Conservation (phyloP, 2,797 vertebrate genomes). For the Peromyscus melanophrys region DNA sequence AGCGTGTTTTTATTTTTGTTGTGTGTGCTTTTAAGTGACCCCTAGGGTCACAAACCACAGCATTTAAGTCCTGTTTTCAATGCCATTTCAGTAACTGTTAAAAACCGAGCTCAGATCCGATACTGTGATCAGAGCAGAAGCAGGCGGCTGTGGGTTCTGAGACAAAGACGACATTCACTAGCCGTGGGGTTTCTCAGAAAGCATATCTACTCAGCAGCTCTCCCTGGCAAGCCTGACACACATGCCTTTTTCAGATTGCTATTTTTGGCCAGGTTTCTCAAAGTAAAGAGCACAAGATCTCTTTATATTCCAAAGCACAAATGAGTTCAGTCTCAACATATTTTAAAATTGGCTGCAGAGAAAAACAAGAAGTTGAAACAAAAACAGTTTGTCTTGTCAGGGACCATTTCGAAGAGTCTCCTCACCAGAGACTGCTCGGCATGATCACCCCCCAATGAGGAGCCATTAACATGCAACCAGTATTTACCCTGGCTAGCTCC, state of each 20-base stretch:
- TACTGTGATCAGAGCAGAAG: slow-evolving; percentile 66
- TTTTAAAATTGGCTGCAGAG: slow-evolving; percentile 71
- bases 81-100: slow-evolving; percentile 78
- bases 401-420: slow-evolving; percentile 69
- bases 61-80: slow-evolving; percentile 60
- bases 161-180: slow-evolving; percentile 80
- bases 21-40: slow-evolving; percentile 75
- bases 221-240: slow-evolving; percentile 62
- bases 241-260: slow-evolving; percentile 79
- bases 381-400: slow-evolving; percentile 68
- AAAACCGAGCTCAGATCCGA: slow-evolving; percentile 78
- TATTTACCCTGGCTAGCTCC: slow-evolving; percentile 53
- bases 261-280: slow-evolving; percentile 86
- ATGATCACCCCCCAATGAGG: neutral
- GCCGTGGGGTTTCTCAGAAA: slow-evolving; percentile 83
- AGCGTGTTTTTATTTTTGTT: neutral
- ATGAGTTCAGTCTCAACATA: slow-evolving; percentile 75
- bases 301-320: slow-evolving; percentile 84
- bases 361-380: slow-evolving; percentile 74
- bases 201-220: slow-evolving; percentile 71
- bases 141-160: slow-evolving; percentile 61
- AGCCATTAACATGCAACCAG: slow-evolving; percentile 14
- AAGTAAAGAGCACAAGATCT: slow-evolving; percentile 85
- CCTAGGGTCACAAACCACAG: slow-evolving; percentile 74
- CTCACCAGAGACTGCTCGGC: slow-evolving; percentile 43